phyloP scores from a whole-genome alignment of 2,113 vertebrate genomes.

The Rhinopomastus cyanomelas region DNA sequence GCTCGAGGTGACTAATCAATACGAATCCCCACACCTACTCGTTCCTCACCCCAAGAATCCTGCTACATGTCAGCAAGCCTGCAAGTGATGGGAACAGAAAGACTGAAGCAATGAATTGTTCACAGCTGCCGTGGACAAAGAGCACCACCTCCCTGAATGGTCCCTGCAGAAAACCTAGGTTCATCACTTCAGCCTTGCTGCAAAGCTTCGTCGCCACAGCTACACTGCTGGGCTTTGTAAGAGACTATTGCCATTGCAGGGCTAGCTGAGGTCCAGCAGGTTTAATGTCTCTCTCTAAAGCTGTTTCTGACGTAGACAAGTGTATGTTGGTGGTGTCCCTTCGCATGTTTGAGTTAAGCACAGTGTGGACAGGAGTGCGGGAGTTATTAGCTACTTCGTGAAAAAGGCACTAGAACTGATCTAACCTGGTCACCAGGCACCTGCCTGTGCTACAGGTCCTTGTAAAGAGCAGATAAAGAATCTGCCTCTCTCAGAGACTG shows the following conservation, averaged over 20 bases:
- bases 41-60: not conserved
- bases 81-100: not conserved
- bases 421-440: not conserved
- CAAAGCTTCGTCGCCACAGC: not conserved
- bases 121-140: not conserved
- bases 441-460: not conserved
- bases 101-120: not conserved
- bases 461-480: not conserved
- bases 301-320: not conserved
- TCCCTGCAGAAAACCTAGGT: not conserved
- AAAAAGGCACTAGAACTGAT: slow-evolving; percentile 20
- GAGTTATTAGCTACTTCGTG: not conserved
- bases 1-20: not conserved
- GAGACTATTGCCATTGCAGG: slow-evolving; percentile 32
- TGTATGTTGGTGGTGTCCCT: not conserved
- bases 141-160: not conserved
- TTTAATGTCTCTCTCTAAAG: not conserved
- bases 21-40: not conserved
- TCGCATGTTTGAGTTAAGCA: not conserved
- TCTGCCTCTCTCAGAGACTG: not conserved
- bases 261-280: not conserved
- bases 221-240: slow-evolving; percentile 34
- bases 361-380: not conserved
- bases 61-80: slow-evolving; percentile 6
- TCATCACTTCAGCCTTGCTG: slow-evolving; percentile 38